Conservation (phyloP, 2,888 invertebrate species). For the Gryllus longicercus region DNA sequence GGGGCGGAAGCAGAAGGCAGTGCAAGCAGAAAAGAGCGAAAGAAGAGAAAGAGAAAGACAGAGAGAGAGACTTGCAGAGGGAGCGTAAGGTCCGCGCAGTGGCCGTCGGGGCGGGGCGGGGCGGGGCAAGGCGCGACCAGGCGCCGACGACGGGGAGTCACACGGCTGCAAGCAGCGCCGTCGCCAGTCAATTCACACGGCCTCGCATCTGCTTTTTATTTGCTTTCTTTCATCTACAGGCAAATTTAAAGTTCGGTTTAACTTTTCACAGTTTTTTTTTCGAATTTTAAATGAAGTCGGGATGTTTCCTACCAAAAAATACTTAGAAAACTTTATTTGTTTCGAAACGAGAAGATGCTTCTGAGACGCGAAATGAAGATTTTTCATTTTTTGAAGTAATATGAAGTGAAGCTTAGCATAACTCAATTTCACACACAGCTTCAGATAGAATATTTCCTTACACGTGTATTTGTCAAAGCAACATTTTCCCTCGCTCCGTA, state of each 20-base stretch:
- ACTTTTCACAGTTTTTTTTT: neutral
- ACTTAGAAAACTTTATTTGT: no score
- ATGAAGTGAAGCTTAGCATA: no score
- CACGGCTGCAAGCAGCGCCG: neutral
- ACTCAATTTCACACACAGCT: no score
- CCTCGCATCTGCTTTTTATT: neutral
- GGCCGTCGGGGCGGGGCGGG: neutral
- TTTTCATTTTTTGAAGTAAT: no score
- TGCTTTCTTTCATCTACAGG: neutral
- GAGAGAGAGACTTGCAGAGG: slow-evolving; percentile 17
- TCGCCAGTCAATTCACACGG: neutral
- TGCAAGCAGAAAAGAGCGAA: neutral
- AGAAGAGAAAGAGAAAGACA: neutral
- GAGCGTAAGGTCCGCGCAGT: neutral
- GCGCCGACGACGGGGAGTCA: neutral
- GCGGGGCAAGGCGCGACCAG: neutral
- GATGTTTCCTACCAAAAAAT: no score
- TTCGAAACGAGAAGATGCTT: no score
- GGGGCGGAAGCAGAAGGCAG: neutral
- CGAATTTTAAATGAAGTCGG: neutral
- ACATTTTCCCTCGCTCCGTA: no score
- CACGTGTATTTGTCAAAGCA: no score
- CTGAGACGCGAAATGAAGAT: no score
- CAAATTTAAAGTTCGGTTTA: neutral
- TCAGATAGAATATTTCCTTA: no score